A percentile compares a stretch with the other conserved stretches of the same genome.
phyloP scores from a whole-genome alignment of 2,113 vertebrate genomes.

The Canis aureus region DNA sequence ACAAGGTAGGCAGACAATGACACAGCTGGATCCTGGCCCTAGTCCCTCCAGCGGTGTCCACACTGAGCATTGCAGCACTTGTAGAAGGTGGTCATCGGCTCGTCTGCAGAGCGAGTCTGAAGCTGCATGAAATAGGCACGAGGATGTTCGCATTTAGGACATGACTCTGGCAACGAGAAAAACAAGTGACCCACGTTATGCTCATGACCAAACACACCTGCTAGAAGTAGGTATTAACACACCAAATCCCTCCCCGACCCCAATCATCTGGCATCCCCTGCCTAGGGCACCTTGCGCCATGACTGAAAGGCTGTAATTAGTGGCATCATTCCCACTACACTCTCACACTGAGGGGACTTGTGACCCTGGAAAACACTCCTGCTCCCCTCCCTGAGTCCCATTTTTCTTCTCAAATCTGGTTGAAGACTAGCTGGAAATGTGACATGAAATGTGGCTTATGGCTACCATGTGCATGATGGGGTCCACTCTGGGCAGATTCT shows the following conservation, averaged over 20 bases:
- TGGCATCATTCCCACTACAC: not conserved
- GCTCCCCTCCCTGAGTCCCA: not conserved
- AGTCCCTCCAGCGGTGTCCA: conserved; percentile 97
- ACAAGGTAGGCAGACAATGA: not conserved
- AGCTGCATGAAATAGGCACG: conserved; percentile 99
- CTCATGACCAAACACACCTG: accelerated
- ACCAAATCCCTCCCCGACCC: not conserved
- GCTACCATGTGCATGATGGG: not conserved
- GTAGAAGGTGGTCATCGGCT: conserved; percentile 99
- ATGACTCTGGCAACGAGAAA: conserved; percentile 89
- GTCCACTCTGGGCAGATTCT: not conserved
- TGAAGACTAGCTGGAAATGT: not conserved
- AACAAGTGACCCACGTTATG: not conserved
- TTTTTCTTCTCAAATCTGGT: not conserved
- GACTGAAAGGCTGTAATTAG: not conserved
- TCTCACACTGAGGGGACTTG: not conserved
- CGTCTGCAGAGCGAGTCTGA: conserved; percentile 98
- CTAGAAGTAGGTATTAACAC: not conserved
- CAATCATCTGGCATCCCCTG: too few relatives aligned
- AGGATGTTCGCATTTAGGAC: conserved; percentile 96
- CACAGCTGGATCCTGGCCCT: not conserved
- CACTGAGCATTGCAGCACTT: conserved; percentile 96
- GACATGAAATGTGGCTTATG: not conserved
- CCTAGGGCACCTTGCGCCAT: accelerated
- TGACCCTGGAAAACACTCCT: not conserved